Evolutionary conservation across 2,113 vertebrate species (phyloP), one percentile per base, ranked within the genome.

Genomic region (Mola mola): DNA sequence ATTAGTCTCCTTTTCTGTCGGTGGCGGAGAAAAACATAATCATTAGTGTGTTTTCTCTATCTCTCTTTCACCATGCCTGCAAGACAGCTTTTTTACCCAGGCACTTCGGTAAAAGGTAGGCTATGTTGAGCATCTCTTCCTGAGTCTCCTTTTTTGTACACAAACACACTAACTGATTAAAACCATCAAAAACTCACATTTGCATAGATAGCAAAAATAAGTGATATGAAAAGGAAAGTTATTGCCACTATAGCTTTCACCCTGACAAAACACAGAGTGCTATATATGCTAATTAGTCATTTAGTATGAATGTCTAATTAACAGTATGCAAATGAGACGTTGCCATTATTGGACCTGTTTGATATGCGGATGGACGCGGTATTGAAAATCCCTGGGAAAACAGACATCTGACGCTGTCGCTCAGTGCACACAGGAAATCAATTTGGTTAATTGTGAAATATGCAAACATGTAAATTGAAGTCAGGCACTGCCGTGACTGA

Each of bases 381-480:
- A 42, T 78, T 75, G 74, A 89, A 79, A 74, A 80, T 82, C 63
- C 63, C 51, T 33, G 52, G 73, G 74, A 85, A 80, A 82, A 68
- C 81, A 74, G 53, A 29, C 65, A 55, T 65, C 43, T 43, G 12
- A 31, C 43, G 63, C 52, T 51, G 59, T 61, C 2, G 25, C 70
- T 40, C 64, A 28, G 52, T 28, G 78, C 67, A 73, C 70, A 66
- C 73, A 75, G 75, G 75, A 89, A 90, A 90, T 90, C 88, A 87
- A 90, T 91, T 91, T 85, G 81, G 82, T 89, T 91, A 91, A 91
- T 89, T 90, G 85, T 89, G 89, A 89, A 90, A 92, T 89, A 90
- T 90, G 87, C 86, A 91, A 90, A 91, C 89, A 87, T 87, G 84
- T 81, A 80, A 86, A 85, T 84, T 81, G 77, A 71, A 84, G 66